Evolutionary conservation across 2,113 vertebrate species (phyloP).

Genomic region (Labrus mixtus): DNA sequence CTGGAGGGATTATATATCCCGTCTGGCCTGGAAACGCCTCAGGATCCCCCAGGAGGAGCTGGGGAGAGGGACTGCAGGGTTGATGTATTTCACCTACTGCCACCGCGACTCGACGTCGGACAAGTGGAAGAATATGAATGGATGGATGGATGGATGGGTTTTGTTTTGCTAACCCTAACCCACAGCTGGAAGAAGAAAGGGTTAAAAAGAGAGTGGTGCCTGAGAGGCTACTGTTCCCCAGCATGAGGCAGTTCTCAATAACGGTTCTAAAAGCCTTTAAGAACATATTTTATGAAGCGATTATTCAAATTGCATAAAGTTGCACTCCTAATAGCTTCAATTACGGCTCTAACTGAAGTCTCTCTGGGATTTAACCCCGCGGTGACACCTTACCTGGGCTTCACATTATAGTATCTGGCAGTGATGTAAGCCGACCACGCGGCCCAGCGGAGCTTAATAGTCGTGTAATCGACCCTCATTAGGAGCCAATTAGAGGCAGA

Average conservation of each 20-base stretch:
- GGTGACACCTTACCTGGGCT: conserved; percentile 74
- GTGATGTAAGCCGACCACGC: conserved; percentile 15
- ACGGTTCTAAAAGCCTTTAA: conserved; percentile 39
- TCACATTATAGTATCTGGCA: conserved; percentile 56
- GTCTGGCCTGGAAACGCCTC: too few species aligned
- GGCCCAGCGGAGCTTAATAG: conserved; percentile 56
- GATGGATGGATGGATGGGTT: too few species aligned
- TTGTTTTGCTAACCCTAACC: too few species aligned
- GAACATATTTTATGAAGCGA: conserved; percentile 55
- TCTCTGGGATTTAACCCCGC: conserved; percentile 53
- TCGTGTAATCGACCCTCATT: conserved; percentile 79
- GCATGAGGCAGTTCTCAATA: conserved; percentile 21
- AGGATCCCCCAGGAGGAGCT: too few species aligned
- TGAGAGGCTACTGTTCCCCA: conserved; percentile 42
- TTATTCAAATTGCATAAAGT: conserved; percentile 61
- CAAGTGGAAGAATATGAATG: too few species aligned
- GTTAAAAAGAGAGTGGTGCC: neutral
- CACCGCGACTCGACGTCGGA: too few species aligned
- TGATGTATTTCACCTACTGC: too few species aligned
- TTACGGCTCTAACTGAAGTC: conserved; percentile 49
- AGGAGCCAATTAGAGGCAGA: conserved; percentile 74
- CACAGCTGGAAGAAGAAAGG: neutral
- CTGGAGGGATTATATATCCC: too few species aligned
- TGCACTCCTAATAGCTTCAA: conserved; percentile 63
- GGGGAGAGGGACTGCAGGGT: too few species aligned